Percentiles rank a stretch among this genome's conserved stretches.
Conservation (phyloP, 1,140 invertebrate species). For the Panagrolaimus sp. region DNA sequence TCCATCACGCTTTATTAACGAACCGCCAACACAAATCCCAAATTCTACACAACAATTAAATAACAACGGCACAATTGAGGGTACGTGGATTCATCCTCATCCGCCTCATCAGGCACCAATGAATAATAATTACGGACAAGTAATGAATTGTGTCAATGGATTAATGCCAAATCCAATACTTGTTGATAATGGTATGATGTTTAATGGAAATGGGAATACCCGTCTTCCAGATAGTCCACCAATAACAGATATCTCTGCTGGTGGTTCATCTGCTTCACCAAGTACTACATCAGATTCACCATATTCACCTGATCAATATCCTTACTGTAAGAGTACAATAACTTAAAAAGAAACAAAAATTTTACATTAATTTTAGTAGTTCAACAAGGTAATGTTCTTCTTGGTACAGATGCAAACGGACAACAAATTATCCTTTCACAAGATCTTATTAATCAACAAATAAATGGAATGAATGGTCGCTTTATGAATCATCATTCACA, state of each 20-base stretch:
- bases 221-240: constrained; percentile 49
- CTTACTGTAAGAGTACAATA: constrained; percentile 5
- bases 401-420: neutral
- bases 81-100: constrained; percentile 15
- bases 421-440: constrained; percentile 1
- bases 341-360: neutral
- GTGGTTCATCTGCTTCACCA: constrained; percentile 18
- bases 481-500: neutral
- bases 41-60: constrained; percentile 15
- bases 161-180: constrained; percentile 18
- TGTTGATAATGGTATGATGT: constrained; percentile 27
- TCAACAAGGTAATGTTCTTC: constrained; percentile 18
- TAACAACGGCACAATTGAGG: constrained; percentile 25
- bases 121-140: constrained; percentile 19
- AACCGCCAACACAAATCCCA: constrained; percentile 15
- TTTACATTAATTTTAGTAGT: neutral
- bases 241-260: constrained; percentile 50
- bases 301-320: constrained; percentile 49
- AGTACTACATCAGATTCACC: constrained; percentile 43
- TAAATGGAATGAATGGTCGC: neutral
- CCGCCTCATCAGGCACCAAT: constrained; percentile 7
- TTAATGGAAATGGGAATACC: constrained; percentile 19
- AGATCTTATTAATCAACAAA: neutral
- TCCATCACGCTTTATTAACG: constrained; percentile 2
- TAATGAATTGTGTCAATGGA: constrained; percentile 13